Percentiles rank a stretch among this genome's conserved stretches.
These are phyloP conservation scores for Rhagonycha fulva DNA, from an alignment of 2,888 invertebrate species.

Conservation along the genomic window DNA sequence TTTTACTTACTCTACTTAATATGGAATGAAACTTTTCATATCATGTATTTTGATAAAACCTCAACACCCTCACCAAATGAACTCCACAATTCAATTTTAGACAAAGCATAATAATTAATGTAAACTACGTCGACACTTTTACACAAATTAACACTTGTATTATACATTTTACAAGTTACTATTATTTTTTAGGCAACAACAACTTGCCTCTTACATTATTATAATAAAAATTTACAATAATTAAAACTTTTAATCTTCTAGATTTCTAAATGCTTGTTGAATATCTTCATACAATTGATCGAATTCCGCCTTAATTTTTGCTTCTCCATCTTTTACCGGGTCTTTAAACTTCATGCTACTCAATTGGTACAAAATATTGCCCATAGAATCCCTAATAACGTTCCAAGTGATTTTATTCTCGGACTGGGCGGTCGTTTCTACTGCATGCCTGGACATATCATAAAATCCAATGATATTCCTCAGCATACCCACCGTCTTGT, in stretches of 20 bases:
- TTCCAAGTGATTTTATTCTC: slow-evolving; percentile 99
- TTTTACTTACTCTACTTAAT: slow-evolving; percentile 18
- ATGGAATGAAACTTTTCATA: slow-evolving; percentile 26
- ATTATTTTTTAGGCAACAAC: slow-evolving; percentile 5
- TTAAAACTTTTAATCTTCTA: slow-evolving; percentile 81
- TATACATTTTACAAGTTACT: slow-evolving; percentile 7
- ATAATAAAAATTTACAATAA: slow-evolving; percentile 7
- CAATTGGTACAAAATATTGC: slow-evolving; percentile 93
- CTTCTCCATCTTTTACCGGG: slow-evolving; percentile 97
- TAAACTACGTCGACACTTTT: slow-evolving; percentile 3
- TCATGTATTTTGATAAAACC: slow-evolving; percentile 4
- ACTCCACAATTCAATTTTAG: slow-evolving; percentile 8
- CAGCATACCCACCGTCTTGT: slow-evolving; percentile 99
- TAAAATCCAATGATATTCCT: slow-evolving; percentile 98
- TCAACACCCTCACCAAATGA: slow-evolving; percentile 11
- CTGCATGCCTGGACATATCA: slow-evolving; percentile 96
- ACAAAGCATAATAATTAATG: slow-evolving; percentile 16
- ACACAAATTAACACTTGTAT: neutral
- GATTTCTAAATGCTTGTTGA: slow-evolving; percentile 95
- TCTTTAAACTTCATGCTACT: slow-evolving; percentile 99
- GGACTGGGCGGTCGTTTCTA: slow-evolving; percentile 97
- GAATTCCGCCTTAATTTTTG: slow-evolving; percentile 95
- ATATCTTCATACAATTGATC: slow-evolving; percentile 97
- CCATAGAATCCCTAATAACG: slow-evolving; percentile 96
- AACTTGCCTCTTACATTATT: neutral